These are phyloP conservation scores for Notiomystis cincta DNA, from an alignment of 2,113 vertebrate species.

Conservation along the genomic window DNA sequence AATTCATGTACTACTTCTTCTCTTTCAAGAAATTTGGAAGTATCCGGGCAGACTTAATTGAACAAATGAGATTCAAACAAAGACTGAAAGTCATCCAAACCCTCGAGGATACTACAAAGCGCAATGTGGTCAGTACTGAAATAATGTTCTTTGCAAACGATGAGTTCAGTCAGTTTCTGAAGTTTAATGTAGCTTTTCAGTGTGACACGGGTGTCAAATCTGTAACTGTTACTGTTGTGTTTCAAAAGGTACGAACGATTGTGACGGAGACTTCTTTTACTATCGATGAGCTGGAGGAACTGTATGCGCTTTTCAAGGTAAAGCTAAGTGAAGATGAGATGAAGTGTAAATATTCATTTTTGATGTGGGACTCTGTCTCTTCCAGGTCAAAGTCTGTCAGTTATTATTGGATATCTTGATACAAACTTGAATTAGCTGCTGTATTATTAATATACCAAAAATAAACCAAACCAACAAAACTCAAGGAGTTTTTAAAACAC, in stretches of 20 bases:
- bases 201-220: neutral
- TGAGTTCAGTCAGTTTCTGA: neutral
- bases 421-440: neutral
- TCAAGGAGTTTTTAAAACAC: neutral
- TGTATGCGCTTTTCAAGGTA: slow-evolving; percentile 96
- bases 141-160: neutral
- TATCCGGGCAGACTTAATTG: slow-evolving; percentile 93
- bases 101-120: slow-evolving; percentile 95
- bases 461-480: neutral
- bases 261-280: slow-evolving; percentile 94
- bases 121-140: slow-evolving; percentile 86
- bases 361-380: neutral
- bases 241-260: slow-evolving; percentile 88
- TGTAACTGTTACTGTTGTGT: neutral
- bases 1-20: neutral
- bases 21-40: slow-evolving; percentile 89
- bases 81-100: slow-evolving; percentile 96
- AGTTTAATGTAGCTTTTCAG: neutral
- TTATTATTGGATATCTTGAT: neutral
- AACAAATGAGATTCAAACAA: slow-evolving; percentile 99
- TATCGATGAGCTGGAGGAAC: slow-evolving; percentile 91
- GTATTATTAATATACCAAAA: neutral
- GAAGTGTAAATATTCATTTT: neutral
- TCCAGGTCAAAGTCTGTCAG: neutral
- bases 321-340: neutral